Conservation (phyloP, 2,797 vertebrate genomes). For the Mormyrops boulengeri region DNA sequence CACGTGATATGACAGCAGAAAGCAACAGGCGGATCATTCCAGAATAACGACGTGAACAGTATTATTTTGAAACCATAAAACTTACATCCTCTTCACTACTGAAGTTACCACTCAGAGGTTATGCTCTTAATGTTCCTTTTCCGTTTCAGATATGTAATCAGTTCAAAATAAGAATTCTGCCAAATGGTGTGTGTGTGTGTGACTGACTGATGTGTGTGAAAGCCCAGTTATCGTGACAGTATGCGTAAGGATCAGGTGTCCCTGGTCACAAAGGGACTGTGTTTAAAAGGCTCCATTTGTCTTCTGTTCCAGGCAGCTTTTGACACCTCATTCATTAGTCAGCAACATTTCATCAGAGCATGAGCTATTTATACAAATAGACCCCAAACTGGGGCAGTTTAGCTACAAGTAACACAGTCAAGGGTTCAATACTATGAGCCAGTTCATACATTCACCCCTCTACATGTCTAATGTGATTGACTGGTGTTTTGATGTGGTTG, state of each 20-base stretch:
- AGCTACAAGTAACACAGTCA: not conserved
- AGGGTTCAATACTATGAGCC: not conserved
- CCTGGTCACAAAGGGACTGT: not conserved
- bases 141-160: not conserved
- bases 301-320: not conserved
- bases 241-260: not conserved
- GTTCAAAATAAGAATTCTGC: not conserved
- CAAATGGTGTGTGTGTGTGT: not conserved
- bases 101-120: not conserved
- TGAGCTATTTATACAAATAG: not conserved
- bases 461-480: not conserved
- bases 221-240: not conserved
- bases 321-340: not conserved
- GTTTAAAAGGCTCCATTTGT: not conserved
- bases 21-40: not conserved
- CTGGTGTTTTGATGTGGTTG: not conserved
- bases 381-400: not conserved
- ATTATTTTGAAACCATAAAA: not conserved
- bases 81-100: not conserved
- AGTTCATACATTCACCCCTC: not conserved
- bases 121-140: not conserved
- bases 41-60: not conserved
- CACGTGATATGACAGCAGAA: not conserved
- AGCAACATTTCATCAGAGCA: not conserved
- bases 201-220: not conserved